Evolutionary conservation across 1,140 invertebrate species (phyloP).

Genomic region (Coenobita brevimanus): DNA sequence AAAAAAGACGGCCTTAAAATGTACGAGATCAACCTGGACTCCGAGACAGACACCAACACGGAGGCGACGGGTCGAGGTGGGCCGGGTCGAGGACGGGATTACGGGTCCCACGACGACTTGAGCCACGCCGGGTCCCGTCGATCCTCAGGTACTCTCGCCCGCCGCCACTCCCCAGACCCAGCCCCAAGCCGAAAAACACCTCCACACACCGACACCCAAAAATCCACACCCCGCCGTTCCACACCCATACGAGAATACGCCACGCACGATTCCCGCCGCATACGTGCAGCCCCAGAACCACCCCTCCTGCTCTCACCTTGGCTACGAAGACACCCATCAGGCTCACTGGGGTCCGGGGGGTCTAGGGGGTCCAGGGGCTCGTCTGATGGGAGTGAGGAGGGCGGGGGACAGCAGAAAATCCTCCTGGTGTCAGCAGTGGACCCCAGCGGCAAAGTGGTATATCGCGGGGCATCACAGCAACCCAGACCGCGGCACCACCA

Average conservation of each 20-base stretch:
- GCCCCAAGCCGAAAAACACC: background rate
- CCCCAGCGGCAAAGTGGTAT: slow-evolving; percentile 75
- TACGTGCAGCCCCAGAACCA: background rate
- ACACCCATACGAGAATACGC: slow-evolving; percentile 16
- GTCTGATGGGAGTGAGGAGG: slow-evolving; percentile 28
- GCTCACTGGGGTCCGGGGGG: slow-evolving; percentile 53
- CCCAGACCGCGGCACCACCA: slow-evolving; percentile 26
- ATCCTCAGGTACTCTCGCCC: slow-evolving; percentile 45
- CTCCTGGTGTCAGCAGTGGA: slow-evolving; percentile 77
- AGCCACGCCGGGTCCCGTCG: slow-evolving; percentile 14
- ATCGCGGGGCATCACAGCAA: slow-evolving; percentile 69
- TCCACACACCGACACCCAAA: background rate
- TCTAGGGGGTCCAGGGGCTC: slow-evolving; percentile 33
- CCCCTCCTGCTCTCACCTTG: slow-evolving; percentile 38
- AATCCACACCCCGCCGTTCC: background rate
- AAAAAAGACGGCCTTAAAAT: slow-evolving; percentile 72
- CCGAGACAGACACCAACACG: slow-evolving; percentile 71
- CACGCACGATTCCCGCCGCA: slow-evolving; percentile 14
- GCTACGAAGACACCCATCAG: slow-evolving; percentile 48
- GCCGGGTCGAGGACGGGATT: slow-evolving; percentile 46
- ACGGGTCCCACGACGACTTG: slow-evolving; percentile 13
- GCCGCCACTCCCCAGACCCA: slow-evolving; percentile 15
- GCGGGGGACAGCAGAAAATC: slow-evolving; percentile 69
- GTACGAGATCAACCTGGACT: slow-evolving; percentile 73
- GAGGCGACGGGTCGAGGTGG: slow-evolving; percentile 42